Evolutionary conservation across 2,113 vertebrate genomes (phyloP), one percentile per base, ranked within the genome.

Genomic region (Ptilorrhoa leucosticta): DNA sequence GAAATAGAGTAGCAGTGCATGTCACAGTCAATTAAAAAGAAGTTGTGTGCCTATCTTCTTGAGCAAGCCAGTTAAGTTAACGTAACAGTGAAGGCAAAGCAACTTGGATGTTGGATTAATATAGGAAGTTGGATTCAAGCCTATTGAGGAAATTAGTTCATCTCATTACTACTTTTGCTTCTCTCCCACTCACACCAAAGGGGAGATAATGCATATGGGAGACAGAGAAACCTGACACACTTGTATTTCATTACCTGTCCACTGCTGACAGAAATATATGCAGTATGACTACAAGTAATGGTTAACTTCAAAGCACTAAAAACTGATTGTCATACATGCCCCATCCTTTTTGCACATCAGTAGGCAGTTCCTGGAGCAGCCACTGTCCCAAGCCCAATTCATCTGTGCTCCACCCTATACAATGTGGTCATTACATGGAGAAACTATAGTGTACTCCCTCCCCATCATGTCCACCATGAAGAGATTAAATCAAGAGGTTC

Each of bases 261-360:
- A 60, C 65, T 75, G 76, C 68, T 81, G 79, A 78, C 58, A 82
- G 87, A 93, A 95, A 87, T 54, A 69, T 70, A 73, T 82, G 68
- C 76, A 78, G 40, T 56, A 51, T 84, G 94, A 75, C 80, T 93
- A 50, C 70, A 85, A 90, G 73, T 87, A 83, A 95, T 88, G 71
- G 85, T 87, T 90, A 94, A 90, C 83, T 93, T 94, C 86, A 96
- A 93, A 96, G 93, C 54, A 83, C 60, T 88, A 54, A 90, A 95
- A 93, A 40, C 44, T 53, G 75, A 81, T 71, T 89, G 76, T 83
- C 1, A 13, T 84, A 92, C 76, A 81, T 83, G 71, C 63, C 22
- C 51, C 45, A 58, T 94, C 54, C 51, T 94, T 93, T 93, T 84
- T 81, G 68, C 92, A 90, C 79, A 78, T 88, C 76, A 94, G 68